phyloP scores from a whole-genome alignment of 2,113 vertebrate genomes.

The Colaptes auratus region DNA sequence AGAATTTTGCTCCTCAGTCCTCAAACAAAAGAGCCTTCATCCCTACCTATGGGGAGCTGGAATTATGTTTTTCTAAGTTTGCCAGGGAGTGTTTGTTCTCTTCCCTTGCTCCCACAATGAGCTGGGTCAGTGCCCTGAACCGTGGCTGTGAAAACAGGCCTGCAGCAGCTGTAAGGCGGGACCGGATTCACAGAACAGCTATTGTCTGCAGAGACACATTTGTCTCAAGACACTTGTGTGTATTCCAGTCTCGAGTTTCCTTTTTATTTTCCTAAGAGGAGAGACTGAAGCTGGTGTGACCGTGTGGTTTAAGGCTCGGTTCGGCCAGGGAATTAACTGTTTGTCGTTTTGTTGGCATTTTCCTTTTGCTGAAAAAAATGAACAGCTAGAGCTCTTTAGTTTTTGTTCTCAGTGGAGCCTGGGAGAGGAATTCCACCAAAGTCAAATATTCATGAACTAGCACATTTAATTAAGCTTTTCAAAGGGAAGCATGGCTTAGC shows the following conservation, averaged over 20 bases:
- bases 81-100: conserved; percentile 53
- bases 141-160: conserved; percentile 59
- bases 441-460: conserved; percentile 42
- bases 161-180: conserved; percentile 64
- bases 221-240: conserved; percentile 60
- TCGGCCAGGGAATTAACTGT: conserved; percentile 62
- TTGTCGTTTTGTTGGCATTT: conserved; percentile 42
- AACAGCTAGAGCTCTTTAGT: conserved; percentile 45
- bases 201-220: conserved; percentile 65
- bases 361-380: conserved; percentile 34
- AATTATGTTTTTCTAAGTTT: conserved; percentile 52
- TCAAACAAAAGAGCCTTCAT: conserved; percentile 31
- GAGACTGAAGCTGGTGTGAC: not conserved
- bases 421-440: not conserved
- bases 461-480: conserved; percentile 27
- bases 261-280: conserved; percentile 58
- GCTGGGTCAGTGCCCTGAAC: conserved; percentile 66
- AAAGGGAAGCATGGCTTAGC: not conserved
- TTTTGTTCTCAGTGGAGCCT: conserved; percentile 24
- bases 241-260: conserved; percentile 39
- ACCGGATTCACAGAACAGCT: conserved; percentile 45
- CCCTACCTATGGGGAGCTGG: conserved; percentile 19
- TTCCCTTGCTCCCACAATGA: conserved; percentile 28
- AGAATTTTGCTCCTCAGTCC: not conserved
- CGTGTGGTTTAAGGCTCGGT: not conserved